phyloP scores from a whole-genome alignment of 1,140 invertebrate species.

The Tetragonula clypearis region DNA sequence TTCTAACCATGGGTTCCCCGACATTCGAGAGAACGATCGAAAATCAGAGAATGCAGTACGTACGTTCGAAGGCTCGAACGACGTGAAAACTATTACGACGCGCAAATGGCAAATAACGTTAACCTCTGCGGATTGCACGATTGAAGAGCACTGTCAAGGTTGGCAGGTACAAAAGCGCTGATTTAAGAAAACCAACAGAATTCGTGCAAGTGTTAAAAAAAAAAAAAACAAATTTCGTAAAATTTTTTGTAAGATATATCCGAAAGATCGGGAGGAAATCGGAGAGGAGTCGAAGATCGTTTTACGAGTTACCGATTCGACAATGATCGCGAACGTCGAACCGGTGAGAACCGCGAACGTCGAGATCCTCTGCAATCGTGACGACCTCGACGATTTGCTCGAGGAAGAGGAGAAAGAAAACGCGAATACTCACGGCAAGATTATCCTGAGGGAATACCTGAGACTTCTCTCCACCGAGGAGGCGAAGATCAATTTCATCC shows the following conservation, averaged over 20 bases:
- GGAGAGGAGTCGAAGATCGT: constrained; percentile 15
- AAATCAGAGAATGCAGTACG: not conserved
- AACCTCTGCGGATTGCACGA: constrained; percentile 51
- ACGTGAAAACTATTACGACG: constrained; percentile 5
- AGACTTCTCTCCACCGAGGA: constrained; percentile 37
- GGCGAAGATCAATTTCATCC: constrained; percentile 45
- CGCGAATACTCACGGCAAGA: constrained; percentile 32
- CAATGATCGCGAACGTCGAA: not conserved
- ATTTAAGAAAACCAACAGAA: not conserved
- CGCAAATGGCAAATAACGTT: constrained; percentile 59
- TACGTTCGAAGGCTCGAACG: not conserved
- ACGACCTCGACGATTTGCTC: constrained; percentile 47
- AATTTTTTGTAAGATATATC: constrained; percentile 43
- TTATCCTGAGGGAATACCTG: constrained; percentile 50
- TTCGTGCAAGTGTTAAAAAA: not conserved
- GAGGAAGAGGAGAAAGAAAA: constrained; percentile 10
- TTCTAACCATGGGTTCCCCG: constrained; percentile 1
- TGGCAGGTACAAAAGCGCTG: constrained; percentile 58
- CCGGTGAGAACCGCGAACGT: constrained; percentile 34
- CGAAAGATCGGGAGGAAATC: constrained; percentile 4
- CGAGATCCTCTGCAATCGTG: constrained; percentile 55
- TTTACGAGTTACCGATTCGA: constrained; percentile 25
- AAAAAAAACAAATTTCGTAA: not conserved
- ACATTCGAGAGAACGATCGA: not conserved
- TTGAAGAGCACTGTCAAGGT: constrained; percentile 52